A percentile compares a stretch with the other conserved stretches of the same genome.
phyloP scores from a whole-genome alignment of 1,140 invertebrate species.

The Wasmannia auropunctata region DNA sequence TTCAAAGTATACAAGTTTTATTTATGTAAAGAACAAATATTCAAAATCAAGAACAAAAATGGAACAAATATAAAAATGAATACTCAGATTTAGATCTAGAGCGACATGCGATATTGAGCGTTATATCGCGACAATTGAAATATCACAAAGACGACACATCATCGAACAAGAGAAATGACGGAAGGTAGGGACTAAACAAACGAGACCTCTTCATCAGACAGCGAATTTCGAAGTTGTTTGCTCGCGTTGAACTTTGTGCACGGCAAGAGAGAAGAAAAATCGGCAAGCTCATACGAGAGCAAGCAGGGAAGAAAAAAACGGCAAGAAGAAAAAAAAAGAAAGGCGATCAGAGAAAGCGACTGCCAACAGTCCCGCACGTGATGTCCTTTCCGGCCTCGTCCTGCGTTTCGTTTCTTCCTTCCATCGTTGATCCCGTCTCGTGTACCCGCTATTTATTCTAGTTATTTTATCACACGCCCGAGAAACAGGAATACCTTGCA shows the following conservation, averaged over 20 bases:
- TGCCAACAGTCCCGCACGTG: slow-evolving; percentile 79
- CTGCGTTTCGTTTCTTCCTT: slow-evolving; percentile 62
- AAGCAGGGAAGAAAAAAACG: slow-evolving; percentile 48
- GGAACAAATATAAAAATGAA: not conserved
- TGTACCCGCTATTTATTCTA: slow-evolving; percentile 81
- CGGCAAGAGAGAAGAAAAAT: slow-evolving; percentile 31
- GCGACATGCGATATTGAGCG: not conserved
- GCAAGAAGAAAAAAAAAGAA: slow-evolving; percentile 51
- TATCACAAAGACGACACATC: slow-evolving; percentile 1
- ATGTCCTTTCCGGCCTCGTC: slow-evolving; percentile 76
- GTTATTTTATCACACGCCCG: slow-evolving; percentile 83
- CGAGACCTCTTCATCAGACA: slow-evolving; percentile 80
- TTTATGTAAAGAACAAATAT: not conserved
- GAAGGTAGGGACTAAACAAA: slow-evolving; percentile 77
- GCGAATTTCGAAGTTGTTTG: slow-evolving; percentile 82
- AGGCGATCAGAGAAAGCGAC: slow-evolving; percentile 68
- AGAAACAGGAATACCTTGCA: slow-evolving; percentile 80
- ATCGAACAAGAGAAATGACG: not conserved
- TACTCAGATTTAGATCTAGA: not conserved
- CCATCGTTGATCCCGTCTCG: slow-evolving; percentile 66
- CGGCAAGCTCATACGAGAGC: slow-evolving; percentile 37
- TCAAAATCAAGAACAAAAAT: not conserved
- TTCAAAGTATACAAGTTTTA: not conserved
- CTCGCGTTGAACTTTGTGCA: slow-evolving; percentile 71
- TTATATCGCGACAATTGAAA: slow-evolving; percentile 21